phyloP scores from a whole-genome alignment of 2,113 vertebrate species.

The Philantomba maxwellii region DNA sequence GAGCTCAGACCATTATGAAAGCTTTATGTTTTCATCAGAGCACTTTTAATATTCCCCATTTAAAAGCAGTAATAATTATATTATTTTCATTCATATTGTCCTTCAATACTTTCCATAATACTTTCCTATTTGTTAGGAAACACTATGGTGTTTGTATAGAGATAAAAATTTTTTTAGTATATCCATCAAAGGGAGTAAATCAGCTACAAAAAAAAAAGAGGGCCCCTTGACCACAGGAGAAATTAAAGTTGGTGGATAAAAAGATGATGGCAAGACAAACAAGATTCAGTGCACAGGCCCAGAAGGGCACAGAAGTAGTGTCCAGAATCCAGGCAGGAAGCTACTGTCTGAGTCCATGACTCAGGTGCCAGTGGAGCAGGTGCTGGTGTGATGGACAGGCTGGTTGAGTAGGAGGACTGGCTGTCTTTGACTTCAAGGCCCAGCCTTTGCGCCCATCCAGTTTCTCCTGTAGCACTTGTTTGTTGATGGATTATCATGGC shows the following conservation, averaged over 20 bases:
- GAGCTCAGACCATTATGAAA: not conserved
- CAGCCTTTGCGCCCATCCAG: not conserved
- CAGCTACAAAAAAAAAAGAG: not conserved
- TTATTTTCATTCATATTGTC: not conserved
- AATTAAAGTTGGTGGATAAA: not conserved
- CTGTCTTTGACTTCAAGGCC: not conserved
- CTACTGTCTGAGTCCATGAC: not conserved
- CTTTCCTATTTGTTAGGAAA: not conserved
- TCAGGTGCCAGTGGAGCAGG: not conserved
- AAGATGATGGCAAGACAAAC: not conserved
- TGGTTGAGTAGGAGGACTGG: not conserved
- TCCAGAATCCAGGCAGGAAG: not conserved
- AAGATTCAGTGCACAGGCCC: not conserved
- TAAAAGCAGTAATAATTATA: not conserved
- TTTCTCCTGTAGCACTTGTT: not conserved
- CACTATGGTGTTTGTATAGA: not conserved
- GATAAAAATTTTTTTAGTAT: not conserved
- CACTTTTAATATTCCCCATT: not conserved
- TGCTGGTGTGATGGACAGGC: not conserved
- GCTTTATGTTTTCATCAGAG: conserved; percentile 11
- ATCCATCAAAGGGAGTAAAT: not conserved
- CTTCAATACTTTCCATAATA: not conserved
- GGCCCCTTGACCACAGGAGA: not conserved
- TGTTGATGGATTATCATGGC: conserved; percentile 36
- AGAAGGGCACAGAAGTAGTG: not conserved